Conservation (phyloP, 2,797 vertebrate species). For the Thunnus albacares region DNA sequence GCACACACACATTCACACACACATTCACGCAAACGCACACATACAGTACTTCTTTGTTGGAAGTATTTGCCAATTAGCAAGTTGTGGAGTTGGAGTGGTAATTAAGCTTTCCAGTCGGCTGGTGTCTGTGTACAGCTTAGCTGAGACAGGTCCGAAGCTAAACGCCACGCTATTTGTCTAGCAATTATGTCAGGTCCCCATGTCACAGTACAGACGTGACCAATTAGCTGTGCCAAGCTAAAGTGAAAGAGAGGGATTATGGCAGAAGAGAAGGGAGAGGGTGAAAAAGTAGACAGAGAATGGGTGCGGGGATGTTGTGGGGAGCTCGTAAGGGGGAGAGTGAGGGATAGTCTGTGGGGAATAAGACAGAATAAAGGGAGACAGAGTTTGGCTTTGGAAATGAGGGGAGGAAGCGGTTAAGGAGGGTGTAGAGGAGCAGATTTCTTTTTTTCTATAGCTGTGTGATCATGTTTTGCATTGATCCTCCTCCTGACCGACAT, state of each 20-base stretch:
- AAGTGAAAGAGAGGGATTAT: constrained; percentile 83
- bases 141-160: constrained; percentile 80
- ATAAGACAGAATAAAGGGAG: constrained; percentile 65
- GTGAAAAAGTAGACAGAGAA: constrained; percentile 67
- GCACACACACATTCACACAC: constrained; percentile 24
- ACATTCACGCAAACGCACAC: constrained; percentile 38
- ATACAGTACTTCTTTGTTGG: constrained; percentile 69
- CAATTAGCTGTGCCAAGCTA: constrained; percentile 84
- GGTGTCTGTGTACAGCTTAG: constrained; percentile 81
- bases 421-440: constrained; percentile 31
- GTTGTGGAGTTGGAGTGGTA: constrained; percentile 73
- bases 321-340: constrained; percentile 32
- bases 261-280: constrained; percentile 68
- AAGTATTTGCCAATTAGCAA: constrained; percentile 85
- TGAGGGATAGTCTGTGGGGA: constrained; percentile 58
- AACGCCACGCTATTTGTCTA: constrained; percentile 84
- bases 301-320: constrained; percentile 43
- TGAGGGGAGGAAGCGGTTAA: constrained; percentile 39
- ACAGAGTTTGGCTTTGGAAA: constrained; percentile 64
- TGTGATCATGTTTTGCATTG: constrained; percentile 75
- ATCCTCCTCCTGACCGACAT: constrained; percentile 74
- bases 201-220: constrained; percentile 85
- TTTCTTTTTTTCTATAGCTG: constrained; percentile 39
- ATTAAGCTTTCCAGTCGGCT: constrained; percentile 83
- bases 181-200: constrained; percentile 86